phyloP scores from a whole-genome alignment of 2,797 vertebrate genomes.

The Lepus oiostolus region DNA sequence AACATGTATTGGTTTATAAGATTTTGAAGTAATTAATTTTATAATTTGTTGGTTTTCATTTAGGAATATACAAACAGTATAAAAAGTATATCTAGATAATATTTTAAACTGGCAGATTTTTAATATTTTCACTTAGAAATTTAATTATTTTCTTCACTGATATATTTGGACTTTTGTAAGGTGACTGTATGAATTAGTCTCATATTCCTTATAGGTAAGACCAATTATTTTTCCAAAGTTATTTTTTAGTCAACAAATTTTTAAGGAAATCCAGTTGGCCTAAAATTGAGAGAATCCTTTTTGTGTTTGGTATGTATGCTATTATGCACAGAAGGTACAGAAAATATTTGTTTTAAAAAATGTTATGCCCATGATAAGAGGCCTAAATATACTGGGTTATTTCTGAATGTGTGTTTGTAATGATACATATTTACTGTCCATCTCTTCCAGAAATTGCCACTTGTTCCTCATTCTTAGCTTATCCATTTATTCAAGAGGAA shows the following conservation, averaged over 20 bases:
- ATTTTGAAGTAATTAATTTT: slow-evolving; percentile 54
- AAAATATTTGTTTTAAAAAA: slow-evolving; percentile 75
- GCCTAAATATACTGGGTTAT: slow-evolving; percentile 13
- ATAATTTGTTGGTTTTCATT: slow-evolving; percentile 46
- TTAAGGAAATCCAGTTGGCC: slow-evolving; percentile 61
- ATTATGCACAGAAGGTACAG: slow-evolving; percentile 41
- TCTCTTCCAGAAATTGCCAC: slow-evolving; percentile 33
- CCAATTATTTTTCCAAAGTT: slow-evolving; percentile 24
- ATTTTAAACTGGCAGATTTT: slow-evolving; percentile 9
- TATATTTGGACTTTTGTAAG: slow-evolving; percentile 42
- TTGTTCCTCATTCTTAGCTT: slow-evolving; percentile 15
- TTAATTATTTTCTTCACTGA: slow-evolving; percentile 28
- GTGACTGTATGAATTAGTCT: slow-evolving; percentile 14
- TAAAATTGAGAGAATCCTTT: slow-evolving; percentile 63
- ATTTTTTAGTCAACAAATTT: slow-evolving; percentile 44
- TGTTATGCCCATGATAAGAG: slow-evolving; percentile 45
- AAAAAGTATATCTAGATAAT: slow-evolving; percentile 53
- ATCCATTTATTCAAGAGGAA: neutral
- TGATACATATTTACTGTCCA: neutral
- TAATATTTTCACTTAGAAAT: slow-evolving; percentile 57
- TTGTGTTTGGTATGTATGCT: slow-evolving; percentile 47
- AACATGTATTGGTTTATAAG: neutral
- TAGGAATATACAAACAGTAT: neutral
- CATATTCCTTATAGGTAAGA: slow-evolving; percentile 33
- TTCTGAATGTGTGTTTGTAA: slow-evolving; percentile 30